These are phyloP conservation scores for Drosophila busckii DNA, from an alignment of 1,140 invertebrate genomes.

Conservation along the genomic window DNA sequence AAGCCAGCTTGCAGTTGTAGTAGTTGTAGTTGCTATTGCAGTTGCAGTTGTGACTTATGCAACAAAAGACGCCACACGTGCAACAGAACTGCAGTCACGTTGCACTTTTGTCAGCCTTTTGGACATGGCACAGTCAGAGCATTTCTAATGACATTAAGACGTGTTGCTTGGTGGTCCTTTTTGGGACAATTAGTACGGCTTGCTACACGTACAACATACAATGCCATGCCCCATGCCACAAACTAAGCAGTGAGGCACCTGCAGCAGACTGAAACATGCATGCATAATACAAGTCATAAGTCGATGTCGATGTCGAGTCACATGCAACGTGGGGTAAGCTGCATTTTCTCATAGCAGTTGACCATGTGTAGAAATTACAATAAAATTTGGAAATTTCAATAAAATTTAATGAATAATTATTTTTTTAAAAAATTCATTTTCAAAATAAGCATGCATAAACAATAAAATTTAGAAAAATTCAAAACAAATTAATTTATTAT, in stretches of 20 bases:
- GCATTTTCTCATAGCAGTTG: constrained; percentile 14
- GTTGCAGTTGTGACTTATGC: no score
- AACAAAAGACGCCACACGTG: constrained; percentile 48
- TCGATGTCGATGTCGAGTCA: no score
- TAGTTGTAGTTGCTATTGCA: no score
- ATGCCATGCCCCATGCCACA: constrained; percentile 2
- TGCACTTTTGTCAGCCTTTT: constrained; percentile 70
- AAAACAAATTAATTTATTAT: no score
- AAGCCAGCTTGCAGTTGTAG: constrained; percentile 40
- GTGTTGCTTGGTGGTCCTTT: constrained; percentile 63
- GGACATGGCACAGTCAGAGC: constrained; percentile 28
- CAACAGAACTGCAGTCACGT: constrained; percentile 66
- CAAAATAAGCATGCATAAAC: no score
- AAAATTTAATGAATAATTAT: no score
- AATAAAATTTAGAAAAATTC: no score
- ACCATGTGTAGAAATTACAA: no score
- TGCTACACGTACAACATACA: constrained; percentile 13
- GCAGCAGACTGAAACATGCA: constrained; percentile 37
- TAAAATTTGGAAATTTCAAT: no score
- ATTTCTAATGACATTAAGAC: constrained; percentile 60
- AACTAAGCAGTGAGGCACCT: constrained; percentile 53
- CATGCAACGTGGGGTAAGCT: constrained; percentile 2
- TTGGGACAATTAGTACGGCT: constrained; percentile 68
- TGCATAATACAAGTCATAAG: constrained; percentile 66
- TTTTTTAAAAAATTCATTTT: no score